Conservation (phyloP, 1,140 invertebrate species). For the Anastrepha ludens region DNA sequence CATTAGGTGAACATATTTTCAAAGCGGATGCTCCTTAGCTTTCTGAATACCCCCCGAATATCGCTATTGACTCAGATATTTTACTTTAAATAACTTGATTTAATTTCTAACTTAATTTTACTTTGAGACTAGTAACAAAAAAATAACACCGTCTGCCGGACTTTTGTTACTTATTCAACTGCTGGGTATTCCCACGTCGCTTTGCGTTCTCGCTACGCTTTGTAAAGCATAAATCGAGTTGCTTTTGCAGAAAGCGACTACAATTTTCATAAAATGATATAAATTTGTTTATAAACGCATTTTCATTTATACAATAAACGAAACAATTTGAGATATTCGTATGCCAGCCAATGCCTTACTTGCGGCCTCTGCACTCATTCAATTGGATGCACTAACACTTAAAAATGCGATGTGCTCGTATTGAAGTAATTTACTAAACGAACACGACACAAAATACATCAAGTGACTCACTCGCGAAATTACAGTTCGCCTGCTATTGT, state of each 20-base stretch:
- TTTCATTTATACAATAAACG: conserved; percentile 6
- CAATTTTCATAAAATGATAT: background rate
- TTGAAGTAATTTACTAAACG: too few relatives aligned
- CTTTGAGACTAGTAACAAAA: too few relatives aligned
- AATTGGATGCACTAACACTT: background rate
- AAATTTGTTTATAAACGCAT: conserved; percentile 40
- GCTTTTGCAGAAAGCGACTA: background rate
- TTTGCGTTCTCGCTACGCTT: background rate
- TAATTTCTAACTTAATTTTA: background rate
- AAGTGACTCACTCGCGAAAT: too few relatives aligned
- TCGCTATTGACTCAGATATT: background rate
- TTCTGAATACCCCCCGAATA: background rate
- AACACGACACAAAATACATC: too few relatives aligned
- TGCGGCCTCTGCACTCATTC: background rate
- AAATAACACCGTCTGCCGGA: too few relatives aligned
- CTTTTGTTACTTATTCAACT: too few relatives aligned
- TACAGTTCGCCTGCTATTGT: too few relatives aligned
- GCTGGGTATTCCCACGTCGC: too few relatives aligned
- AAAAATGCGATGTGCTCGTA: background rate
- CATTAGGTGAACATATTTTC: background rate
- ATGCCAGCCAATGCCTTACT: background rate
- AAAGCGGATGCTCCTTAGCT: background rate
- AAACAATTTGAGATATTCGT: background rate
- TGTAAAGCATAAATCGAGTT: background rate
- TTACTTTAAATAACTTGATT: background rate